Conservation (phyloP, 2,888 invertebrate genomes). For the Xylocampa areola region DNA sequence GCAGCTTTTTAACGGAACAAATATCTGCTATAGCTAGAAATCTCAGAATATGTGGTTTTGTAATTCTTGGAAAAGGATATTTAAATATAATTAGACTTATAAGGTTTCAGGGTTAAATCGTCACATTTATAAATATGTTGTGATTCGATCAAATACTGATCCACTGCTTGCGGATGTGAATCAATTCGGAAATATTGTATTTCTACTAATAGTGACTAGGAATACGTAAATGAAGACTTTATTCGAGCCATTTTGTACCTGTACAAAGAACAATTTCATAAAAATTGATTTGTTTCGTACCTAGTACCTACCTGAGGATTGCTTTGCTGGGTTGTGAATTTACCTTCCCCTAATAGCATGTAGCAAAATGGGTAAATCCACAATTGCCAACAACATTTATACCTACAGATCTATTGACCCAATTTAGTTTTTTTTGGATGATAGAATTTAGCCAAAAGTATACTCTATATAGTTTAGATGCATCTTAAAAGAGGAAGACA, state of each 20-base stretch:
- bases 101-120: slow-evolving; percentile 8
- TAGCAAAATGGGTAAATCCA: neutral
- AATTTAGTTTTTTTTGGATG: too few relatives aligned
- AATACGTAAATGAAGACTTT: neutral
- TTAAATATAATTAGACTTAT: neutral
- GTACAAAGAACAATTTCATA: neutral
- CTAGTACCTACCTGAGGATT: neutral
- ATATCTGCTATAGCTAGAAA: slow-evolving; percentile 18
- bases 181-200: slow-evolving; percentile 8
- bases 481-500: too few relatives aligned
- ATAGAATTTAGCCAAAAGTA: too few relatives aligned
- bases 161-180: slow-evolving; percentile 15
- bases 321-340: neutral
- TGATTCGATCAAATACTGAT: slow-evolving; percentile 10
- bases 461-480: too few relatives aligned
- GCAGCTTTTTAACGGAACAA: slow-evolving; percentile 35
- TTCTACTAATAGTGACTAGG: slow-evolving; percentile 1
- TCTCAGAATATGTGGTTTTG: slow-evolving; percentile 11
- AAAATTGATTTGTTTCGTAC: neutral
- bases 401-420: too few relatives aligned
- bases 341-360: neutral
- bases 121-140: slow-evolving; percentile 27
- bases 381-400: too few relatives aligned
- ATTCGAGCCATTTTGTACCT: neutral
- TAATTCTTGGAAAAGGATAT: slow-evolving; percentile 15